Conservation (phyloP, 2,797 vertebrate genomes). For the Crocodylus rhombifer region DNA sequence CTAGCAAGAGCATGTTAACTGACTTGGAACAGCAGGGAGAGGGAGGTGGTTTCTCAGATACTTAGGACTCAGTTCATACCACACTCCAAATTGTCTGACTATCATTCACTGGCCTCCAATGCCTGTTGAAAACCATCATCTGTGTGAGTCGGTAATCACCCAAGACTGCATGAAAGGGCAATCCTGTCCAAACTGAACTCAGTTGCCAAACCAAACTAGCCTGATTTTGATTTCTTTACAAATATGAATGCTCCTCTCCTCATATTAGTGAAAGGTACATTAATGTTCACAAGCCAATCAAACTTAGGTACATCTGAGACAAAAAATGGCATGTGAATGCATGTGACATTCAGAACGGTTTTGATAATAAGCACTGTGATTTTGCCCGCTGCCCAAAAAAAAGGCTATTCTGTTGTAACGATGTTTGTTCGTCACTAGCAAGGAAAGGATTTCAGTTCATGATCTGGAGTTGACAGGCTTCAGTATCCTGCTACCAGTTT, state of each 20-base stretch:
- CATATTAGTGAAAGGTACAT: not conserved
- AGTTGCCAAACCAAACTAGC: not conserved
- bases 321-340: not conserved
- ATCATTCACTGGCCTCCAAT: not conserved
- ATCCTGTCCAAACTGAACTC: not conserved
- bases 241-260: not conserved
- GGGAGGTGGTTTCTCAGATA: not conserved
- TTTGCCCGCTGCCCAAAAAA: not conserved
- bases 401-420: not conserved
- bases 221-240: not conserved
- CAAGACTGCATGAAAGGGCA: not conserved
- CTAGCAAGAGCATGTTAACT: not conserved
- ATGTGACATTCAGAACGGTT: not conserved
- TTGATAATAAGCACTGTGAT: not conserved
- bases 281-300: not conserved
- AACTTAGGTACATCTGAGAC: not conserved
- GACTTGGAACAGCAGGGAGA: not conserved
- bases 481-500: not conserved
- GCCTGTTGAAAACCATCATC: not conserved
- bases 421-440: accelerated
- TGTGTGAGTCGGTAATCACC: too few species aligned
- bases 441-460: not conserved
- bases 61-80: not conserved
- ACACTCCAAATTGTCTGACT: not conserved
- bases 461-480: not conserved